phyloP scores from a whole-genome alignment of 2,797 vertebrate species.

The Cichlasoma orientale region DNA sequence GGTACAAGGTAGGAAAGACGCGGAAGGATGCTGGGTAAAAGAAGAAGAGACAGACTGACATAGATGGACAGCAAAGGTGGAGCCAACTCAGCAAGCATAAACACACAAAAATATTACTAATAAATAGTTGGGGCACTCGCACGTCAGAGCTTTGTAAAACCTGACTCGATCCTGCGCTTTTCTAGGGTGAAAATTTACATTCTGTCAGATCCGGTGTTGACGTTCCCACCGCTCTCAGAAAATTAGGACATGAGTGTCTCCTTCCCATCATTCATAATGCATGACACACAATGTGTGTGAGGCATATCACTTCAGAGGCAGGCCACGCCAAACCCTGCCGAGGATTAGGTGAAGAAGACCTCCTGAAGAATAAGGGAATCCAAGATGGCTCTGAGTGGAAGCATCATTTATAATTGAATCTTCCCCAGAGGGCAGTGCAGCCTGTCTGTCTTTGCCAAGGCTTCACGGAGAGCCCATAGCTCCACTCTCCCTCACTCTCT shows the following conservation, averaged over 20 bases:
- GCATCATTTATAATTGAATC: conserved; percentile 84
- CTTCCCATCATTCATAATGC: conserved; percentile 74
- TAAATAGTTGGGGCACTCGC: conserved; percentile 19
- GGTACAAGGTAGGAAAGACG: conserved; percentile 1
- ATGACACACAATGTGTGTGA: conserved; percentile 61
- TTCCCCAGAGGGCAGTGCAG: conserved; percentile 70
- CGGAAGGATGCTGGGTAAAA: conserved; percentile 26
- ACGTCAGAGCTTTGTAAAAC: conserved; percentile 26
- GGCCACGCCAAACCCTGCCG: conserved; percentile 66
- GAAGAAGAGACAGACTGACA: conserved; percentile 18
- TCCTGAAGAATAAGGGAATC: conserved; percentile 76
- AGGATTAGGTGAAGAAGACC: conserved; percentile 77
- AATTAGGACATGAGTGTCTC: conserved; percentile 72
- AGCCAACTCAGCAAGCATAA: conserved; percentile 13
- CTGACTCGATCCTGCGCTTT: conserved; percentile 22
- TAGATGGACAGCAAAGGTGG: conserved; percentile 32
- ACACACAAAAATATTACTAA: conserved; percentile 19
- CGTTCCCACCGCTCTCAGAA: conserved; percentile 54
- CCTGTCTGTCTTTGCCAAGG: conserved; percentile 70
- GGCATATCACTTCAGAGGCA: conserved; percentile 62
- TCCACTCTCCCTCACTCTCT: conserved; percentile 28
- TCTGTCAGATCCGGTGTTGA: conserved; percentile 52
- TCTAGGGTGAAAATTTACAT: conserved; percentile 46
- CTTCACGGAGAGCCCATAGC: conserved; percentile 53
- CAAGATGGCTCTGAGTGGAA: conserved; percentile 78